These are phyloP conservation scores for Sebastes minor DNA, from an alignment of 2,797 vertebrate genomes.

Conservation along the genomic window DNA sequence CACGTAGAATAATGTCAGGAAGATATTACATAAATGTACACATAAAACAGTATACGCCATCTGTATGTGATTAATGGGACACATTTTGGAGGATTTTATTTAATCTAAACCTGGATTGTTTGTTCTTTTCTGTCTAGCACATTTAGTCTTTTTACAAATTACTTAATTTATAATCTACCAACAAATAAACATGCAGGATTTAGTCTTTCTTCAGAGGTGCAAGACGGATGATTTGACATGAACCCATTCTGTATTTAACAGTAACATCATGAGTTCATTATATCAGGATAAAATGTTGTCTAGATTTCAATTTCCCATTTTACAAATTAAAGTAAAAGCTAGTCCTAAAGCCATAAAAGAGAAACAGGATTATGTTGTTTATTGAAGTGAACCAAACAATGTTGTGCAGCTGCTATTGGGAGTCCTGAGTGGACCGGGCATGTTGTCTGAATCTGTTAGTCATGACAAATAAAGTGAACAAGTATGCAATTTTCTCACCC, in stretches of 20 bases:
- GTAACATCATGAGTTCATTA: not conserved
- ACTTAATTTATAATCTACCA: not conserved
- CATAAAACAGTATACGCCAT: too few species aligned
- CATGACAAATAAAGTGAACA: conserved; percentile 59
- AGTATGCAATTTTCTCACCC: conserved; percentile 61
- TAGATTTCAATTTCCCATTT: not conserved
- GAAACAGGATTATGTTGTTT: conserved; percentile 33
- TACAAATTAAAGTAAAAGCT: not conserved
- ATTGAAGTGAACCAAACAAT: conserved; percentile 34
- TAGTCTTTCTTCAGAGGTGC: not conserved
- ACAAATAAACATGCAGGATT: not conserved
- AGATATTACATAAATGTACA: not conserved
- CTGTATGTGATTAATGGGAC: not conserved
- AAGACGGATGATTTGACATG: not conserved
- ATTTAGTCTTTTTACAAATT: not conserved
- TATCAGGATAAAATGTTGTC: not conserved
- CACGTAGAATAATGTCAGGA: not conserved
- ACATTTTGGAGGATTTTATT: not conserved
- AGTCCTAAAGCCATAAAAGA: conserved; percentile 3
- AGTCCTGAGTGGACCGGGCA: not conserved
- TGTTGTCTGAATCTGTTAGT: conserved; percentile 33
- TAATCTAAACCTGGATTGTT: not conserved
- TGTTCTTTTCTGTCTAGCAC: not conserved
- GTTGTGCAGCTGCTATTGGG: conserved; percentile 16
- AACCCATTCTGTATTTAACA: not conserved